Percentiles rank a stretch among this genome's conserved stretches.
These are phyloP conservation scores for Strigamia crassipes DNA, from an alignment of 2,888 invertebrate species.

Conservation along the genomic window DNA sequence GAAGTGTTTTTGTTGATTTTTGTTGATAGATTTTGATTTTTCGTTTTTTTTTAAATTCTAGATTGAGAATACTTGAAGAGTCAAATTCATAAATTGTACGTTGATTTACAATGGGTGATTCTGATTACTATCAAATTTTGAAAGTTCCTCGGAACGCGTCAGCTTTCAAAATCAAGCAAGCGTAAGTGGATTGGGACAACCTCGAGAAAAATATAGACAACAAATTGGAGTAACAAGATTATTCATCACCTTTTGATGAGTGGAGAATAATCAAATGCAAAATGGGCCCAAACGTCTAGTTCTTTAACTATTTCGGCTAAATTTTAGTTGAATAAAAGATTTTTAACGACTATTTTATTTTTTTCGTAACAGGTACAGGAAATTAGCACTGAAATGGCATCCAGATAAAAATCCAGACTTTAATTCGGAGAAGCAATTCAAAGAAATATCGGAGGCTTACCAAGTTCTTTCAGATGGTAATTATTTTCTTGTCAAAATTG, in stretches of 20 bases:
- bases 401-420: conserved; percentile 99
- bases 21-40: not conserved
- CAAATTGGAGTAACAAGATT: not conserved
- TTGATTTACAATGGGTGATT: conserved; percentile 77
- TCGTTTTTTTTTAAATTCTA: not conserved
- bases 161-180: conserved; percentile 91
- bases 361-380: conserved; percentile 78
- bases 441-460: conserved; percentile 98
- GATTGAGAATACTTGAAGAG: not conserved
- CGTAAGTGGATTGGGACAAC: conserved; percentile 73
- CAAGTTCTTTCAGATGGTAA: conserved; percentile 97
- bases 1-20: too few species aligned
- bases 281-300: not conserved
- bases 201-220: not conserved
- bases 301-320: not conserved
- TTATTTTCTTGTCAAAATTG: not conserved
- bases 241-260: not conserved
- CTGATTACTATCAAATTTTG: conserved; percentile 91
- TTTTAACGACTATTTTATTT: conserved; percentile 50
- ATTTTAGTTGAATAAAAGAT: not conserved
- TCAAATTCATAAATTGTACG: not conserved
- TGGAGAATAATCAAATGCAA: not conserved
- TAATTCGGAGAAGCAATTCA: conserved; percentile 92
- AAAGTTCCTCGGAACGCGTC: conserved; percentile 81
- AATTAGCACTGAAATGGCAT: conserved; percentile 98